These are phyloP conservation scores for Antheraea assamensis DNA, from an alignment of 2,888 invertebrate genomes.

Conservation along the genomic window DNA sequence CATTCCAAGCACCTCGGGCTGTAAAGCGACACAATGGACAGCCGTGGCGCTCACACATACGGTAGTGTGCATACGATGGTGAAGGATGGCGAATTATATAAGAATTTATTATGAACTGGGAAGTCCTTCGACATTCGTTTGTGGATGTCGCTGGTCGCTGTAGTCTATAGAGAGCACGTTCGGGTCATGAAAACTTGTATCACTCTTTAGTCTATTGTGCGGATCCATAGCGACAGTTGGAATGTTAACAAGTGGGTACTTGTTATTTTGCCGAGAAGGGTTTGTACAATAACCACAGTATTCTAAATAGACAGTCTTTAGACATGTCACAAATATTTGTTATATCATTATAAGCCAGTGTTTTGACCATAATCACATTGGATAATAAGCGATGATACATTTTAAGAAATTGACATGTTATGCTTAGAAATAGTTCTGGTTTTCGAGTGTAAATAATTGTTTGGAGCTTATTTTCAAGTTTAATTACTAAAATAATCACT, in stretches of 20 bases:
- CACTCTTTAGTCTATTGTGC: slow-evolving; percentile 30
- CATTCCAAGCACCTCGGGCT: slow-evolving; percentile 33
- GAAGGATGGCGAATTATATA: slow-evolving; percentile 22
- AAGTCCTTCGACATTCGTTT: slow-evolving; percentile 52
- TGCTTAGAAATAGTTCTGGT: too few relatives aligned
- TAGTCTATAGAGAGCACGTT: slow-evolving; percentile 42
- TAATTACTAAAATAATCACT: too few relatives aligned
- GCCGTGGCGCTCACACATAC: slow-evolving; percentile 7
- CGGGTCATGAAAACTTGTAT: slow-evolving; percentile 32
- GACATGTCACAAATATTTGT: not conserved
- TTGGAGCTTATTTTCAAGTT: too few relatives aligned
- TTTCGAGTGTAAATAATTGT: too few relatives aligned
- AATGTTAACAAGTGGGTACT: slow-evolving; percentile 7
- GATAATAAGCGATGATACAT: not conserved
- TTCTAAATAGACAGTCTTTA: not conserved
- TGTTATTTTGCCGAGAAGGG: not conserved
- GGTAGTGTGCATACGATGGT: slow-evolving; percentile 15
- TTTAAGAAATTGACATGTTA: too few relatives aligned
- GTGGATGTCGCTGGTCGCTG: slow-evolving; percentile 37
- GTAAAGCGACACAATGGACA: slow-evolving; percentile 11
- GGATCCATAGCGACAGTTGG: slow-evolving; percentile 23
- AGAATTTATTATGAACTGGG: slow-evolving; percentile 35
- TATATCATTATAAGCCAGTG: not conserved
- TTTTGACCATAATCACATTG: not conserved
- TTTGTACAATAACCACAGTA: not conserved